Evolutionary conservation across 2,888 invertebrate species (phyloP).

Genomic region (Holacanthella duospinosa): DNA sequence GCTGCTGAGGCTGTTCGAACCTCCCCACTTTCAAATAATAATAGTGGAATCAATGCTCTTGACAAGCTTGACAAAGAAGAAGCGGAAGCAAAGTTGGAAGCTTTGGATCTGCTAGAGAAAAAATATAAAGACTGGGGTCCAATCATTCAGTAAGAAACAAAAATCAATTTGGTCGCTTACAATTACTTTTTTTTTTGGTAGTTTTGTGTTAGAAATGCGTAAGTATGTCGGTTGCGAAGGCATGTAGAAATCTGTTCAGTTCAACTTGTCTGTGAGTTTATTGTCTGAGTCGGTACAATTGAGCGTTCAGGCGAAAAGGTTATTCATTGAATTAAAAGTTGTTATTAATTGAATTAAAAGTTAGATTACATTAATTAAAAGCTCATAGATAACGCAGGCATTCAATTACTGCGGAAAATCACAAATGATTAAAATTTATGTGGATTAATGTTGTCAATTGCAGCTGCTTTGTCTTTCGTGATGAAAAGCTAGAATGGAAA

Average conservation of each 20-base stretch:
- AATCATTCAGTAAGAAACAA: conserved; percentile 56
- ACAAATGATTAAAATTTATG: too few species aligned
- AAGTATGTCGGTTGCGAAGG: too few species aligned
- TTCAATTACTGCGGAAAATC: too few species aligned
- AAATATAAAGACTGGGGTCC: conserved; percentile 78
- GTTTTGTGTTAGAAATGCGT: too few species aligned
- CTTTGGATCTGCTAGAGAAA: conserved; percentile 63
- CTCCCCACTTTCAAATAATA: conserved; percentile 15
- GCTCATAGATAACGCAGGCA: too few species aligned
- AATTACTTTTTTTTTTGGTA: conserved; percentile 75
- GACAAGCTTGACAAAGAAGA: conserved; percentile 83
- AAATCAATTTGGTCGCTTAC: neutral
- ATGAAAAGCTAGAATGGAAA: conserved; percentile 52
- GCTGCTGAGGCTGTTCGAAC: conserved; percentile 45
- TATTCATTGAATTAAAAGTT: too few species aligned
- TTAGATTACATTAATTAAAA: too few species aligned
- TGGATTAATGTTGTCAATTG: neutral
- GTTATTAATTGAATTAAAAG: too few species aligned
- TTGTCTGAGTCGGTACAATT: too few species aligned
- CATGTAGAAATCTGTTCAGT: too few species aligned
- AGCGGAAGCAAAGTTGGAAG: conserved; percentile 71
- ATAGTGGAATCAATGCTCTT: conserved; percentile 36
- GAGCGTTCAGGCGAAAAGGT: too few species aligned
- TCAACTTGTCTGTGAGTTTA: too few species aligned
- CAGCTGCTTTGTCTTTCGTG: conserved; percentile 74